A percentile compares a stretch with the other conserved stretches of the same genome.
These are phyloP conservation scores for Agraylea sexmaculata DNA, from an alignment of 1,140 invertebrate species.

Conservation along the genomic window DNA sequence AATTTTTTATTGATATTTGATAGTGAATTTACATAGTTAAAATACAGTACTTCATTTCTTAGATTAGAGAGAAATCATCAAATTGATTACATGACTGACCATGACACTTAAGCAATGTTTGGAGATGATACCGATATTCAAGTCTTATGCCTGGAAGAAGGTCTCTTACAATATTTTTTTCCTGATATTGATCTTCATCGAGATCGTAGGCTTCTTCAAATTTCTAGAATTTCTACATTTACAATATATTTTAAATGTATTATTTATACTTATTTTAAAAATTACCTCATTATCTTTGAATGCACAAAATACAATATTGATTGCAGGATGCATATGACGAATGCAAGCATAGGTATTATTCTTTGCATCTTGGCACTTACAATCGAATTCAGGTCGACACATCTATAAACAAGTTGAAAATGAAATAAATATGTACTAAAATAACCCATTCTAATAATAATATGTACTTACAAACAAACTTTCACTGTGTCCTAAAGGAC, in stretches of 20 bases:
- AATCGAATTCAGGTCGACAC: conserved; percentile 51
- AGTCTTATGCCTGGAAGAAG: conserved; percentile 33
- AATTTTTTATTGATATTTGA: no score
- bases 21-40: no score
- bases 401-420: conserved; percentile 33
- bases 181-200: conserved; percentile 51
- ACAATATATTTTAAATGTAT: neutral
- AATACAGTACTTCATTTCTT: no score
- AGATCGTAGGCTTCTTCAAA: conserved; percentile 64
- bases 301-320: conserved; percentile 61
- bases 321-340: conserved; percentile 40
- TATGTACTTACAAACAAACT: conserved; percentile 49
- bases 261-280: conserved; percentile 2
- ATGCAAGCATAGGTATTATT: conserved; percentile 80
- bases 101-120: conserved; percentile 13
- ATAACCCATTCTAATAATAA: conserved; percentile 7
- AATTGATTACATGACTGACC: conserved; percentile 12
- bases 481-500: conserved; percentile 42
- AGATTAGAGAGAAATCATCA: no score
- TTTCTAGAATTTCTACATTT: conserved; percentile 30
- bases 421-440: conserved; percentile 9
- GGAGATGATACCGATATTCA: conserved; percentile 15
- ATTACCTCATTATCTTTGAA: conserved; percentile 62
- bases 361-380: conserved; percentile 69
- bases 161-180: conserved; percentile 47